These are phyloP conservation scores for Chrysolophus pictus DNA, from an alignment of 2,797 vertebrate species.

Conservation along the genomic window DNA sequence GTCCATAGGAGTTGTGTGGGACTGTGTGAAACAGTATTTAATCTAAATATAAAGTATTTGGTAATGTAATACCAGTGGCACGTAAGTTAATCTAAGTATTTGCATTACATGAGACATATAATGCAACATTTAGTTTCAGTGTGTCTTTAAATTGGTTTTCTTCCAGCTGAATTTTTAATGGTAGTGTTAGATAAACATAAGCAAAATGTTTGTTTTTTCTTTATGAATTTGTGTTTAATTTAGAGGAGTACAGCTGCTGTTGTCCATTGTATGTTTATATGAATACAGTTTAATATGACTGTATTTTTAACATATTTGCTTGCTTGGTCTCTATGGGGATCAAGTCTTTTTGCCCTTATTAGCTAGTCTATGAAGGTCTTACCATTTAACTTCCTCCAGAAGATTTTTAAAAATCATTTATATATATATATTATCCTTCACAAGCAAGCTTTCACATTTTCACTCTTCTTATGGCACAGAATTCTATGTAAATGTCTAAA, in stretches of 20 bases:
- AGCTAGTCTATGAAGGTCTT: not conserved
- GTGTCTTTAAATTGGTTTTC: not conserved
- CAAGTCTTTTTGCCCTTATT: not conserved
- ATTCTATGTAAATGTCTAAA: not conserved
- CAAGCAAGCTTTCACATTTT: not conserved
- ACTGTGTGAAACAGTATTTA: not conserved
- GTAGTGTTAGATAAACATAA: not conserved
- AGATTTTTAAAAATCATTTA: not conserved
- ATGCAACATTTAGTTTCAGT: not conserved
- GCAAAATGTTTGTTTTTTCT: not conserved
- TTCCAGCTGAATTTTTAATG: not conserved
- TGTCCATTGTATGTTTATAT: not conserved
- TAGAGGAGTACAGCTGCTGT: not conserved
- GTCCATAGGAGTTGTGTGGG: not conserved
- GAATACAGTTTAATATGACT: not conserved
- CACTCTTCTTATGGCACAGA: not conserved
- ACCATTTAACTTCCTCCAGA: not conserved
- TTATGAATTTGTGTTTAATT: not conserved
- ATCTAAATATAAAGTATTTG: not conserved
- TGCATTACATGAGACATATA: not conserved
- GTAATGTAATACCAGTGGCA: not conserved
- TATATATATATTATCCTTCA: not conserved
- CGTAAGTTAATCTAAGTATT: not conserved
- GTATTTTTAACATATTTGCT: not conserved
- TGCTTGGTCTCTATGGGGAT: not conserved